A percentile compares a stretch with the other conserved stretches of the same genome.
Evolutionary conservation across 2,113 vertebrate species (phyloP).

Genomic region (Urocynchramus pylzowi): DNA sequence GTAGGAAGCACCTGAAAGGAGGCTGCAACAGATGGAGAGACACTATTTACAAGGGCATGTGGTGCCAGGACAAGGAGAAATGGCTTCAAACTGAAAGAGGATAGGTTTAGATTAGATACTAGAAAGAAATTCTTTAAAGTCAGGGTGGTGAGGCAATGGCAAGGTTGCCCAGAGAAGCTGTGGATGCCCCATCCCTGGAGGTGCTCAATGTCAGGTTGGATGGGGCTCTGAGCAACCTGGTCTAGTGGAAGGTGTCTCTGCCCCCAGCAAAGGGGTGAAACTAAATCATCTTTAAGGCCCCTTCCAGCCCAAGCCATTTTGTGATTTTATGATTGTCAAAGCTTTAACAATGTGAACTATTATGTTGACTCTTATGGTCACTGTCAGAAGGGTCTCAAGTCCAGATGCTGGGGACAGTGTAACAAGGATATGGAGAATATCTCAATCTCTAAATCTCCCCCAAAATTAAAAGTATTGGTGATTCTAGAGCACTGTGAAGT

Average conservation of each 20-base stretch:
- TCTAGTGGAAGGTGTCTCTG: not conserved
- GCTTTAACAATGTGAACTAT: not conserved
- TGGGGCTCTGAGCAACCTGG: not conserved
- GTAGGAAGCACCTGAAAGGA: not conserved
- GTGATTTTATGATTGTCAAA: not conserved
- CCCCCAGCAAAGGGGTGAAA: not conserved
- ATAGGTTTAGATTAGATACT: not conserved
- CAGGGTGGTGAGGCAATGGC: not conserved
- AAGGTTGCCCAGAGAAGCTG: not conserved
- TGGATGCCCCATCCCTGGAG: not conserved
- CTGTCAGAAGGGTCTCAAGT: not conserved
- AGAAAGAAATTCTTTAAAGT: not conserved
- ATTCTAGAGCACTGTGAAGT: not conserved
- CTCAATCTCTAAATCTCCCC: not conserved
- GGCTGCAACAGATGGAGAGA: not conserved
- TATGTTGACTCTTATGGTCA: not conserved
- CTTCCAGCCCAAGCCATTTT: not conserved
- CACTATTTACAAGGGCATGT: too few relatives aligned
- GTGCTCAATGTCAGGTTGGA: not conserved
- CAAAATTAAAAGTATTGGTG: not conserved
- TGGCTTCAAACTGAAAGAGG: not conserved
- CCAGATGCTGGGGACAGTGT: not conserved
- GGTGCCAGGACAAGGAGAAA: not conserved
- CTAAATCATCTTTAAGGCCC: not conserved
- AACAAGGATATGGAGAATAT: not conserved